Evolutionary conservation across 1,140 invertebrate species (phyloP).

Genomic region (Ruditapes philippinarum): DNA sequence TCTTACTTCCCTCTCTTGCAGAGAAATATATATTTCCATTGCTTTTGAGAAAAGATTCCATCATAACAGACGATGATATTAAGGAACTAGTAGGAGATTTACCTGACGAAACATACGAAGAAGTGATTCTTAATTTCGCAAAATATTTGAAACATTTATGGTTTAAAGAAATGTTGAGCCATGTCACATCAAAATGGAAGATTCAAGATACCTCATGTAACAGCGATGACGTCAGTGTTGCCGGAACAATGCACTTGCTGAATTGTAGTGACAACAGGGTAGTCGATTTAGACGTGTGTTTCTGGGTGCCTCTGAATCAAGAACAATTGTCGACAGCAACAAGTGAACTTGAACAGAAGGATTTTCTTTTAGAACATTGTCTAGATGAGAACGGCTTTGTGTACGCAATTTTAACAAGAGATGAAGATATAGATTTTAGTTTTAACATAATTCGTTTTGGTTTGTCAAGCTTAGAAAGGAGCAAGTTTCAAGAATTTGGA

Average conservation of each 20-base stretch:
- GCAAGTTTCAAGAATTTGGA: background rate
- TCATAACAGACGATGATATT: background rate
- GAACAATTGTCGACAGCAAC: background rate
- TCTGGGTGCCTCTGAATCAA: background rate
- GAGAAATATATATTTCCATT: background rate
- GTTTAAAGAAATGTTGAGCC: background rate
- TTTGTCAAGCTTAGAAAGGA: constrained; percentile 1
- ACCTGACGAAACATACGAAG: background rate
- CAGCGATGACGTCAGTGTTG: constrained; percentile 6
- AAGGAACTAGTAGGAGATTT: background rate
- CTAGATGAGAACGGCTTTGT: background rate
- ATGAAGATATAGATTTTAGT: background rate
- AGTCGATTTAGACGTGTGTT: constrained; percentile 9
- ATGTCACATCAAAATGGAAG: background rate
- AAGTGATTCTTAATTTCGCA: background rate
- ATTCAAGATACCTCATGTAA: background rate
- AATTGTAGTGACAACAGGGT: background rate
- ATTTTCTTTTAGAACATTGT: background rate
- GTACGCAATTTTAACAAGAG: background rate
- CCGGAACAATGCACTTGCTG: constrained; percentile 7
- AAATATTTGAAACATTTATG: background rate
- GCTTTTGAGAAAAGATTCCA: too few relatives aligned
- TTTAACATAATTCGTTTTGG: background rate
- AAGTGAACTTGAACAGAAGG: background rate
- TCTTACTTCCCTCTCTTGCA: background rate